Evolutionary conservation across 2,888 invertebrate species (phyloP).

Genomic region (Lasioglossum vierecki): DNA sequence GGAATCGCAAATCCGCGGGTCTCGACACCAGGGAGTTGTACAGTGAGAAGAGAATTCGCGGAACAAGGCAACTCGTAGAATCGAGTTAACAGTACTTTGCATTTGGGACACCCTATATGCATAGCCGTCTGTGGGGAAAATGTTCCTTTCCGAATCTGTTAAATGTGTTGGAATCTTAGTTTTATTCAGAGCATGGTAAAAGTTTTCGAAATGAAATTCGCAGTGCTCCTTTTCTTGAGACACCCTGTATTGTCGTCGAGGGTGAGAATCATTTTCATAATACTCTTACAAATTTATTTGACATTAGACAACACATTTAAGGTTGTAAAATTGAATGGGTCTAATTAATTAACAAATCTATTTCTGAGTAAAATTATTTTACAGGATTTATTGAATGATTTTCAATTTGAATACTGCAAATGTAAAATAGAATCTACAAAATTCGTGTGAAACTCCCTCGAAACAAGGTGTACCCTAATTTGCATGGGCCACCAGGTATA

Average conservation of each 20-base stretch:
- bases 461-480: neutral
- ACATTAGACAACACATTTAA: neutral
- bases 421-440: neutral
- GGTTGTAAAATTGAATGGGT: neutral
- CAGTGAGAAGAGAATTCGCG: neutral
- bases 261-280: neutral
- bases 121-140: neutral
- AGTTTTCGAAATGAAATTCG: neutral
- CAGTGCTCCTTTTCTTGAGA: neutral
- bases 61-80: neutral
- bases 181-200: neutral
- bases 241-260: neutral
- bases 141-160: neutral
- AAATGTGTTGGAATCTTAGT: neutral
- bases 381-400: neutral
- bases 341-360: neutral
- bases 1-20: slow-evolving; percentile 5
- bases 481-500: neutral
- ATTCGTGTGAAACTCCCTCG: neutral
- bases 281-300: neutral
- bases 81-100: neutral
- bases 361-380: neutral
- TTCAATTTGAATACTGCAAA: too few relatives aligned
- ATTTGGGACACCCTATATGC: neutral
- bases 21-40: neutral